Base-by-base conservation (phyloP, 2,888 invertebrate species). In the Drosophila limbata region DNA sequence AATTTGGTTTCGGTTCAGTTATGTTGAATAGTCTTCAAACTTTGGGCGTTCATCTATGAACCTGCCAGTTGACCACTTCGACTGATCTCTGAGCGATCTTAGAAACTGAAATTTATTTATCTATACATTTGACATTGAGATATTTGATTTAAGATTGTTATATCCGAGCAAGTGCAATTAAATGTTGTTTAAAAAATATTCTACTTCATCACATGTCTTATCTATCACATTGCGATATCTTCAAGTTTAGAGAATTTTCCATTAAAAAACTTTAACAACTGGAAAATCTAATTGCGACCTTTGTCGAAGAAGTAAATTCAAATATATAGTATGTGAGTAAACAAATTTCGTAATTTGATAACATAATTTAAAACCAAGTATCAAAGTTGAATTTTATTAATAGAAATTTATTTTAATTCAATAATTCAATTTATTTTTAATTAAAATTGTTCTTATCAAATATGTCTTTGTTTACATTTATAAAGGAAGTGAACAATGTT, bases 1-100 rank as follows among this genome's bases (percentile, higher is more conserved):
- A 69, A 55, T 60, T 73, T 21, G 39, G 52, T 28, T 42, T 78
- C 44, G 52, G 4, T 42, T 60, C 33, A 31, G 42, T 11, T 70
- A 37, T 56, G 47, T 39, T 75, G 33, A 48, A 13, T 42, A 25
- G 45, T 2, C 64, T 31, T 31, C 39, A 17, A 10, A 17, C 15
- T 19, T 40, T 37, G 28, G 17, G 47, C 42, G 37, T 25, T 42
- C 37, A 13, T 47, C 47, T 57, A 47, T 37, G 37, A 37, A 39
- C 17, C 44, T 44, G 33, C 19, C 4, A 15, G 11, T n/a, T 51
- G 13, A 19, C 39, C 28, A 35, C 48, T 17, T 59, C 48, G 15
- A 40, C 39, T 50, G 44, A 75, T 55, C 45, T 50, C 61, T 50
- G 28, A 31, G 11, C 8, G 2, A 28, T 9, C 28, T 11, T 15